Evolutionary conservation across 2,797 vertebrate species (phyloP).

Genomic region (Dryobates pubescens): DNA sequence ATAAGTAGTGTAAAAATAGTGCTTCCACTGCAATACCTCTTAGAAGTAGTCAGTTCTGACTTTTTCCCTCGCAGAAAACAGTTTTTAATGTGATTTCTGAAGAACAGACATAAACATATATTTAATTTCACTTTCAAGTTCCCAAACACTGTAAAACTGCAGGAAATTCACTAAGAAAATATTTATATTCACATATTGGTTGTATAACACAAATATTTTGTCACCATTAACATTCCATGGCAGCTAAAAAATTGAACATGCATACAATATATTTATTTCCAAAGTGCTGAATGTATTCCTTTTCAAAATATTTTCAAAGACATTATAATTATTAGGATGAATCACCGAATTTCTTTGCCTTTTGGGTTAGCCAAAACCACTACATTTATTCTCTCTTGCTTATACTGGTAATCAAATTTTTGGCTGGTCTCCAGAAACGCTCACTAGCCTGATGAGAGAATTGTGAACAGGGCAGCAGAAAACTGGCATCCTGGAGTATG

Average conservation of each 20-base stretch:
- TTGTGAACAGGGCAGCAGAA: not conserved
- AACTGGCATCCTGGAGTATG: not conserved
- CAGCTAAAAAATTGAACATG: constrained; percentile 51
- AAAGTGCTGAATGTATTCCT: constrained; percentile 16
- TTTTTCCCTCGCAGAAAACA: not conserved
- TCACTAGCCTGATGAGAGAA: not conserved
- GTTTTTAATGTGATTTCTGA: constrained; percentile 25
- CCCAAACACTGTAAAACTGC: constrained; percentile 34
- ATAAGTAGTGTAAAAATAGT: not conserved
- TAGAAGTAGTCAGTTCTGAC: not conserved
- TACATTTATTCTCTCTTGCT: constrained; percentile 17
- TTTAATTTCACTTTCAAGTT: constrained; percentile 42
- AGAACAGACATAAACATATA: not conserved
- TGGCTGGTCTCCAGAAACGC: not conserved
- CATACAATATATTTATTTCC: constrained; percentile 46
- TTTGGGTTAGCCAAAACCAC: not conserved
- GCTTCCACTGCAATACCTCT: not conserved
- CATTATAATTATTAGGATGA: constrained; percentile 27
- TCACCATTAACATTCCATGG: constrained; percentile 47
- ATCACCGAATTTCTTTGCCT: constrained; percentile 20
- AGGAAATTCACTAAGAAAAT: constrained; percentile 50
- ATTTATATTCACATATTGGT: constrained; percentile 38
- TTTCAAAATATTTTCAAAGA: constrained; percentile 59
- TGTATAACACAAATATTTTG: constrained; percentile 58
- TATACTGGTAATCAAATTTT: not conserved